Conservation (phyloP, 2,797 vertebrate genomes). For the Phoebastria nigripes region DNA sequence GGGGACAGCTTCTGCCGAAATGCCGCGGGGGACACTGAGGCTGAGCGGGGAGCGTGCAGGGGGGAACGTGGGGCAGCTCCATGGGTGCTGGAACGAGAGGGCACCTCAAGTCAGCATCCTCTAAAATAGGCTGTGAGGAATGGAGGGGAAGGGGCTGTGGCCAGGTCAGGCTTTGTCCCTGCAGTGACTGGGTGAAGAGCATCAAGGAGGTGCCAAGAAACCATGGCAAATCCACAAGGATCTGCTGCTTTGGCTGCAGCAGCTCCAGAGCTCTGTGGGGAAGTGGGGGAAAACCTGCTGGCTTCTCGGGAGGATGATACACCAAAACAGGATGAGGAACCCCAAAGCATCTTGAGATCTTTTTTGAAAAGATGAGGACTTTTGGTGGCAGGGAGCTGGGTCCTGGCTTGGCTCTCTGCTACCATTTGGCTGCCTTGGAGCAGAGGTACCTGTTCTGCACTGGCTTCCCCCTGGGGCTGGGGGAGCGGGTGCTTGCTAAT, state of each 20-base stretch:
- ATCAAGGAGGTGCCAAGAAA: neutral
- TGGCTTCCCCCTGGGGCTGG: neutral
- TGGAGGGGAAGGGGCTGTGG: neutral
- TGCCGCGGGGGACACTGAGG: neutral
- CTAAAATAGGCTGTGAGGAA: neutral
- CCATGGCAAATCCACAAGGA: neutral
- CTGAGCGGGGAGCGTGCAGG: fast-evolving
- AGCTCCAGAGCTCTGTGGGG: neutral
- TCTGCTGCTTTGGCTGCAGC: neutral
- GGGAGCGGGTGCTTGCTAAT: fast-evolving
- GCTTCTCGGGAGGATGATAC: too few relatives aligned
- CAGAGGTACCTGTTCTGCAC: neutral
- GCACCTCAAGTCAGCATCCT: neutral
- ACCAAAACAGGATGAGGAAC: neutral
- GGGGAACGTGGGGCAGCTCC: neutral
- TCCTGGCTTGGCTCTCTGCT: neutral
- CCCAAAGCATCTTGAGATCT: neutral
- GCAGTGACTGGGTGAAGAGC: neutral
- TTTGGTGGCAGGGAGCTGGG: neutral
- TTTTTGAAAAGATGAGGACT: neutral
- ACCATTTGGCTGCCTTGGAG: neutral
- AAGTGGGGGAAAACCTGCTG: neutral
- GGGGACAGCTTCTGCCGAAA: neutral
- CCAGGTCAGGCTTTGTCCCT: neutral
- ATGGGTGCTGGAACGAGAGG: neutral